Base-by-base conservation (phyloP, 2,113 vertebrate genomes). In the Illadopsis cleaveri region DNA sequence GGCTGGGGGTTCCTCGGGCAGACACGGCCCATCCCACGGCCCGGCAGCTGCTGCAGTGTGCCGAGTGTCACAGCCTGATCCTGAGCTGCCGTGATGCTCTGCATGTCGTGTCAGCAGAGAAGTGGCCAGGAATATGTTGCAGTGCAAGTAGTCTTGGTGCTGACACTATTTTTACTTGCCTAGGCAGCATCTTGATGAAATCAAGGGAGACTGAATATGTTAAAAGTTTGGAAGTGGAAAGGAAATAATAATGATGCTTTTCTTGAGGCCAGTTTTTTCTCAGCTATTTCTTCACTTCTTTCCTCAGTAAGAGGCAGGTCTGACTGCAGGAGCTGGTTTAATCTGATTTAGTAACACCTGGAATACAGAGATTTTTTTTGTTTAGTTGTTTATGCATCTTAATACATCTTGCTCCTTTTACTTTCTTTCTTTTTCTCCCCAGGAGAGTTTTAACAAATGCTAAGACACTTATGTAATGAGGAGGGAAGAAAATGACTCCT, bases 131-230 rank as follows among this genome's bases (percentile, higher is more conserved):
- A 73, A 73, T 70, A 45, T 40, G 82, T 14, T 95, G 68, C 77
- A 58, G 50, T 77, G 58, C 82, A 69, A 69, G 54, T 47, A 58
- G 51, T 51, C 65, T 50, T 7, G 27, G 47, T 91, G 90, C 72
- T 82, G 56, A 44, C 19, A 1, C 35, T 89, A 14, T 89, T 82
- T 91, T 71, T 84, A 33, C 53, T 88, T 86, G 79, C 37, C 50
- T 38, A 37, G 71, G 79, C 71, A 93, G 50, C 40, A 50, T 65
- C 57, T 72, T 90, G 92, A 65, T 80, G 76, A 94, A 82, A 95
- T 90, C 31, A 76, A 79, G 37, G 24, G 79, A 51, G 69, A 82
- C 66, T 72, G 75, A 85, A 40, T 65, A 35, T 37, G 37, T 61
- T 85, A 57, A 38, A 80, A 70, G 75, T 54, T 93, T 92, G 86